Evolutionary conservation across 2,797 vertebrate genomes (phyloP), one percentile per base, ranked within the genome.

Genomic region (Ataeniobius toweri): DNA sequence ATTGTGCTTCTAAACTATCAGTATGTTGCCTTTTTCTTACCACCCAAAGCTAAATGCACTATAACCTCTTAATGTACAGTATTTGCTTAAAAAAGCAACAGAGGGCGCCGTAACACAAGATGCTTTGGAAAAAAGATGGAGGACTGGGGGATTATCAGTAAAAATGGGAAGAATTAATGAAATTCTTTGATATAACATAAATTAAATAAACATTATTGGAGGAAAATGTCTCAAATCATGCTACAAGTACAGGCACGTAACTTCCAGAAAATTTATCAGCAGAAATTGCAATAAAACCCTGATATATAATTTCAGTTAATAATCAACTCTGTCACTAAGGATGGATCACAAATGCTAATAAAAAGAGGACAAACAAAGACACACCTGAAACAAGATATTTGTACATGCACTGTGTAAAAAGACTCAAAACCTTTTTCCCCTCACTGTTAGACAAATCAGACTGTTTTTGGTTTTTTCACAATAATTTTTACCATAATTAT

Each of bases 101-200:
- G 75, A 48, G 75, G 75, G 75, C 7, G 41, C 26, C 59, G 41
- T 18, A 36, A 48, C 41, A 71, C 55, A n/a, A 16, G 14, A n/a
- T 71, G 41, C 14, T 31, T 24, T 68, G 65, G 22, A 10, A 44
- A 68, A 18, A 44, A 22, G 1, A 55, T 13, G 20, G 28, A 18
- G 59, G 39, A 68, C 59, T 63, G 59, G 36, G 10, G 56, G n/a
- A 26, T 22, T 28, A 48, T 53, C 28, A 75, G 6, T 13, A 24
- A 63, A 22, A 75, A 22, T 12, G 65, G 20, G 41, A 51, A 63
- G 9, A 26, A 6, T 18, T 46, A 26, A 28, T 18, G 4, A 28
- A 31, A 36, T 59, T 55, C 6, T 46, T 67, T 41, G 18, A n/a
- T 68, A 44, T 44, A 24, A 44, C 20, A 24, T 46, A n/a, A 24